Conservation (phyloP, 2,113 vertebrate species). For the Salvator merianae region DNA sequence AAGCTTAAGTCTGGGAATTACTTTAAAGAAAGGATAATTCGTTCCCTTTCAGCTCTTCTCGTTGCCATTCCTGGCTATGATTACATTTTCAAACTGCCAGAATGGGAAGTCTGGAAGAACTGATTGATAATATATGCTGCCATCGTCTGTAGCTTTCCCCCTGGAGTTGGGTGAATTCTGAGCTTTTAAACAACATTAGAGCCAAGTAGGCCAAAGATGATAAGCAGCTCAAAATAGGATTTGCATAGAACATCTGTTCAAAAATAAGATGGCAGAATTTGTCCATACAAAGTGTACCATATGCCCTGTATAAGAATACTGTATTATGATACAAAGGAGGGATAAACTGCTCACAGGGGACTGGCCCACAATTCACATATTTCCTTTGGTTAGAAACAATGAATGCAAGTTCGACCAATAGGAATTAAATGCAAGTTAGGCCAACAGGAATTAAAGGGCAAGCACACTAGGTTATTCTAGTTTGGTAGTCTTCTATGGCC, state of each 20-base stretch:
- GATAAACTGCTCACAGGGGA: neutral
- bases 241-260: neutral
- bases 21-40: neutral
- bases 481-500: no score
- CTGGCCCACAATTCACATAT: neutral
- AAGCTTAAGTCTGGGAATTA: neutral
- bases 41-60: neutral
- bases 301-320: neutral
- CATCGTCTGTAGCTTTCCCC: neutral
- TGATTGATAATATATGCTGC: neutral
- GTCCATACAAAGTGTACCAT: neutral
- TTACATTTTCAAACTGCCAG: neutral
- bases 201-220: neutral
- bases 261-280: neutral
- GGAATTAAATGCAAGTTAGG: no score
- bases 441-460: neutral
- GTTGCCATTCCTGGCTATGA: neutral
- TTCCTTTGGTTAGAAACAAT: neutral
- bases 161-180: neutral
- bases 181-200: neutral
- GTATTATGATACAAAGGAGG: neutral
- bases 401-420: no score
- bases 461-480: neutral
- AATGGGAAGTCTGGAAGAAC: neutral
- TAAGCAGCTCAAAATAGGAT: constrained; percentile 4